Evolutionary conservation across 2,113 vertebrate species (phyloP).

Genomic region (Actenoides hombroni): DNA sequence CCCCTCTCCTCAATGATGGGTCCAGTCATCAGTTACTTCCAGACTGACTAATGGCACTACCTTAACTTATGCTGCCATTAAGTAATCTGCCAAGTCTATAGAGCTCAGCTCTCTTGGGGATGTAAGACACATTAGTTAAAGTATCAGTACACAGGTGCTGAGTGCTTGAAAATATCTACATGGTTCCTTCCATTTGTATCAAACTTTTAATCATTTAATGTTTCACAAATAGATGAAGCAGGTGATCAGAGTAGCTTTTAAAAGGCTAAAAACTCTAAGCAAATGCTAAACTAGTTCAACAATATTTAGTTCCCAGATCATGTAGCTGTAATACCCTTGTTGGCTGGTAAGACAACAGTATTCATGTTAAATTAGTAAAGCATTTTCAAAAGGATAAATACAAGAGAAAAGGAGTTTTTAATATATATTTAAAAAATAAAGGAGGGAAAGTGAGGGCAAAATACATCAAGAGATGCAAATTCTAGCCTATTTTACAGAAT

Average conservation of each 20-base stretch:
- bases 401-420: neutral
- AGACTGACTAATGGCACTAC: constrained; percentile 15
- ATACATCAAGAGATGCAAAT: neutral
- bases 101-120: constrained; percentile 7
- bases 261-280: neutral
- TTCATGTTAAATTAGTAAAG: neutral
- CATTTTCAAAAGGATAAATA: neutral
- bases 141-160: neutral
- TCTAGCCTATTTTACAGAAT: neutral
- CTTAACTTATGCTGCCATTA: constrained; percentile 22
- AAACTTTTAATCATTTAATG: constrained; percentile 31
- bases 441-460: neutral
- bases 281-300: neutral
- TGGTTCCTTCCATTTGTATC: neutral
- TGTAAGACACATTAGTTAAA: neutral
- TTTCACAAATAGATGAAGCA: neutral
- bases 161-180: neutral
- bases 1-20: neutral
- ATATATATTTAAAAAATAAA: neutral
- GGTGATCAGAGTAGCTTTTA: neutral
- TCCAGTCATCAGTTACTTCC: neutral
- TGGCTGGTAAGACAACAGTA: neutral
- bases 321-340: neutral
- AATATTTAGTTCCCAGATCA: neutral
- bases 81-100: constrained; percentile 26